Base-by-base conservation (phyloP, 92 coral and sea anemone genomes). In the Porites evermanni region DNA sequence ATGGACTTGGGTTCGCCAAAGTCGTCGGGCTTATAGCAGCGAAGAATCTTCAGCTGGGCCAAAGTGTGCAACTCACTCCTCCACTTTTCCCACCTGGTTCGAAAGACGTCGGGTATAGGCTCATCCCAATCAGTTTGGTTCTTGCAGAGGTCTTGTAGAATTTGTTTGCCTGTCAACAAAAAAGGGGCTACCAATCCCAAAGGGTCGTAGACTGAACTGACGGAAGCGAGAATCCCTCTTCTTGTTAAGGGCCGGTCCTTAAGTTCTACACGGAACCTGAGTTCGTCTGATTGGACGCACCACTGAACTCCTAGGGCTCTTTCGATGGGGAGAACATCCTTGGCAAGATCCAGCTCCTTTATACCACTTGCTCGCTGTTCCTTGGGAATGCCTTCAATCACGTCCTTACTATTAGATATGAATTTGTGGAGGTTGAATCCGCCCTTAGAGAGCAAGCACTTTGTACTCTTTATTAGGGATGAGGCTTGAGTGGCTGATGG, bases 131-230 rank as follows among this genome's bases (percentile, higher is more conserved):
- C 82, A 19, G 73, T 21, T 14, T 89, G 56, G 18, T 13, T 69
- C 51, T n/a, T 64, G 78, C 92, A 89, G 20, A 89, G 61, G 56
- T 79, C 89, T 84, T 89, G 89, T 6, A 89, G 84, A 24, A 26
- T 26, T 26, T 26, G 2, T 26, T 26, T 26, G 29, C 29, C 29
- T 26, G 29, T 26, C 29, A 26, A 26, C 29, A 89, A 44, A 58
- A 88, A 73, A 5, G 84, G 84, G 12, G 88, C 61, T 10, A 77
- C 86, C 32, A 88, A 74, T 1, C 88, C 88, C 12, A 88, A 32
- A 5, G 88, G 91, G 20, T 88, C 80, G 63, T 18, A 82, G 50
- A 88, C 65, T 23, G 83, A 67, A 53, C 88, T 64, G 18, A 88
- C 54, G 1, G 79, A 23, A 24, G 86, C 75, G 32, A 88, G 52